Evolutionary conservation across 2,888 invertebrate genomes (phyloP).

Genomic region (Micoletzkya japonica): DNA sequence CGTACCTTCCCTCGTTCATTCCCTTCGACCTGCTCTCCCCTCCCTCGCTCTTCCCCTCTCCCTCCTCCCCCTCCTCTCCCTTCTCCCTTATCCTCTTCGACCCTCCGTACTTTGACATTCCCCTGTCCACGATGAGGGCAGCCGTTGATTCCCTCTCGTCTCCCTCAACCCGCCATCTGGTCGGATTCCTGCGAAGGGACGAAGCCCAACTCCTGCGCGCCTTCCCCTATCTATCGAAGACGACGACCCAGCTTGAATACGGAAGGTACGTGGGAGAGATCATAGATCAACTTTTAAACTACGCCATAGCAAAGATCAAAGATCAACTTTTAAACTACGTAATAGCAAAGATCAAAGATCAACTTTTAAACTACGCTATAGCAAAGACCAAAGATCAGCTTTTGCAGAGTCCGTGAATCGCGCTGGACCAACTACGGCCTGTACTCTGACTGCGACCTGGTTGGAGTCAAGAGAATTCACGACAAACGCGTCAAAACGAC

Average conservation of each 20-base stretch:
- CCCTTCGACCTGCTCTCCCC: slow-evolving; percentile 23
- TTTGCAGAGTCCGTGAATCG: slow-evolving; percentile 7
- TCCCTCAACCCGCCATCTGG: background rate
- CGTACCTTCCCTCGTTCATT: slow-evolving; percentile 18
- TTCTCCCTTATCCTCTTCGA: slow-evolving; percentile 26
- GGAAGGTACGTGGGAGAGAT: background rate
- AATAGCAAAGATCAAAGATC: background rate
- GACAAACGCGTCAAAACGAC: no score
- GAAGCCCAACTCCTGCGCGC: slow-evolving; percentile 4
- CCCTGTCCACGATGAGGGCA: background rate
- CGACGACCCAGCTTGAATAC: slow-evolving; percentile 11
- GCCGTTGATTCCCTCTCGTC: background rate
- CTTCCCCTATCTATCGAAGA: background rate
- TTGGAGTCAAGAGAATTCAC: slow-evolving; percentile 12
- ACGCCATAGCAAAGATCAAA: background rate
- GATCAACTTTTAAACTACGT: background rate
- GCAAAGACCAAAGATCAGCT: background rate
- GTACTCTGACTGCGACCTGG: slow-evolving; percentile 14
- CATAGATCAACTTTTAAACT: background rate
- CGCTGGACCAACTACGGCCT: slow-evolving; percentile 20
- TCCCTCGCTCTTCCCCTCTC: no score
- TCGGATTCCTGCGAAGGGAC: slow-evolving; percentile 4
- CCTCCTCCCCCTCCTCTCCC: background rate
- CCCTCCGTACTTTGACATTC: slow-evolving; percentile 27
- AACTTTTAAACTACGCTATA: background rate